Base-by-base conservation (phyloP, 2,797 vertebrate species). In the Spondyliosoma cantharus region DNA sequence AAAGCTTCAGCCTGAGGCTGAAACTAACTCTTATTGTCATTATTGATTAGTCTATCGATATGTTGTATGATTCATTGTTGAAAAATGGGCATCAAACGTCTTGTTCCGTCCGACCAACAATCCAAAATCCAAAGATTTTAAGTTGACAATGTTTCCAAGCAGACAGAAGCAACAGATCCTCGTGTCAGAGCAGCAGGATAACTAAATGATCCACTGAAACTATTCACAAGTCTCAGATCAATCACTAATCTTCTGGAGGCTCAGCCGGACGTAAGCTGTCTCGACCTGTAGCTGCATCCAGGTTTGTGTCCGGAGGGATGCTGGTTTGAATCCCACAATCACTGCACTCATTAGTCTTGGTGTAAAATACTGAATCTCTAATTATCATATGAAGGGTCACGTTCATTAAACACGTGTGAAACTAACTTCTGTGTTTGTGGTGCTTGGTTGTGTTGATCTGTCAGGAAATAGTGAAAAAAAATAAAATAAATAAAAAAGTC, bases 131-230 rank as follows among this genome's bases (percentile, higher is more conserved):
- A 53, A 70, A 70, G 6, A 45, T 71, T 66, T 22, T 60, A 3
- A 1, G 32, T 37, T 48, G 48, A 54, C 29, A 19, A 29, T 64
- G 2, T 56, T 19, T 57, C 29, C 6, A 13, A 78, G 66, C 3
- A 45, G 12, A 52, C 4, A 20, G 19, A 32, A 24, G 3, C 24
- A 54, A 5, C 12, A 52, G 9, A n/a, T 48, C 19, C 11, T 50
- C 2, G 3, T 0, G 17, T 61, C 22, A 50, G 0, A 3, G 57
- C 13, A 27, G 15, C 5, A 7, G 3, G 43, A 13, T 27, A 19
- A 22, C n/a, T 27, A 9, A 29, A 11, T 46, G 20, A 19, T 24
- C 20, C 20, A 25, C 17, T 49, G 5, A 45, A 75, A 61, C 17
- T 22, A 46, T 46, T 2, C 32, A 25, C 37, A 20, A 54, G 37